Evolutionary conservation across 2,113 vertebrate genomes (phyloP), one percentile per base, ranked within the genome.

Genomic region (Microcebus ravelobensis): DNA sequence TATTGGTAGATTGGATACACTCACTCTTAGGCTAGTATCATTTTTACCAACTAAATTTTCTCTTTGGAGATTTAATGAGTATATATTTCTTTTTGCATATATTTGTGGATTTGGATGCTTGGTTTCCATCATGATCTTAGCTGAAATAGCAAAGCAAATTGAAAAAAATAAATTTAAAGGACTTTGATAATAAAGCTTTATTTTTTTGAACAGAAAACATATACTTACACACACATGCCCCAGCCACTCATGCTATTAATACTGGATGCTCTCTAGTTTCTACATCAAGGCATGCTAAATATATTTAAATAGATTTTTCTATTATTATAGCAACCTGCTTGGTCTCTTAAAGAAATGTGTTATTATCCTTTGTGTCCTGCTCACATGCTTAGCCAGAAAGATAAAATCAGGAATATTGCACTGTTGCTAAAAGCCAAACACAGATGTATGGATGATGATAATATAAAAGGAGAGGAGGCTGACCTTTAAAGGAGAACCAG

Each of bases 221-320:
- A 86, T 8, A 76, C 20, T 83, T 68, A 70, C 14, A 87, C 0
- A 76, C 6, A 87, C 21, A 71, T 48, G 12, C 55, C 36, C 39
- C 76, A 98, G 98, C 97, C 6, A 63, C n/a, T 97, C 65, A 86
- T 84, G 59, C 21, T 98, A 86, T 97, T 97, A 94, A 97, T 96
- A 91, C 48, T 90, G 31, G 50, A 70, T 92, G 94, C 89, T 94
- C 57, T 89, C 95, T 95, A 90, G 93, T 97, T 98, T 89, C 36
- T 73, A 92, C 6, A 83, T 95, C 92, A 97, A 97, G 94, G 90
- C 4, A 50, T 91, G 57, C 14, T 96, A 95, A 96, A 93, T 87
- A 85, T 21, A 94, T 95, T 96, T 89, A 79, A 89, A 31, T 73
- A 95, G 39, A 90, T 97, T 92, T 92, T 94, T 77, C 73, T 96